phyloP scores from a whole-genome alignment of 1,140 invertebrate species.

The Lineus longissimus region DNA sequence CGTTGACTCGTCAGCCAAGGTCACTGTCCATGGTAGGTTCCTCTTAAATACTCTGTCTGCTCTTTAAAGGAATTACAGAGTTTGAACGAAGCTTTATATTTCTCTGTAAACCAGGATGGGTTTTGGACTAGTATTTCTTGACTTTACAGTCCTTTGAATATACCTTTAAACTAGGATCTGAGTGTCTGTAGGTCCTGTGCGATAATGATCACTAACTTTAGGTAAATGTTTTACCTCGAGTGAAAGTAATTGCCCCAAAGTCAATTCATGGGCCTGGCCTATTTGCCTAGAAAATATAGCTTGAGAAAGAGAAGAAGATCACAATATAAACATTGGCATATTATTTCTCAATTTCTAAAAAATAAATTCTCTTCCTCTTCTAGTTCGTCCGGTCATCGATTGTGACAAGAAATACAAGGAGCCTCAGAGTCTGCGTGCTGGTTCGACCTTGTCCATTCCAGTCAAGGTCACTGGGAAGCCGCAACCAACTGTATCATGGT shows the following conservation, averaged over 20 bases:
- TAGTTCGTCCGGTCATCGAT: conserved; percentile 44
- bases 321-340: too few species aligned
- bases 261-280: too few species aligned
- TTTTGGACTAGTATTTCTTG: not conserved
- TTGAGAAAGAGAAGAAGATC: too few species aligned
- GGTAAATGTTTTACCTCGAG: too few species aligned
- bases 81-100: too few species aligned
- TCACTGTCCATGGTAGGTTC: conserved; percentile 48
- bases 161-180: not conserved
- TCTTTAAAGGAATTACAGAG: too few species aligned
- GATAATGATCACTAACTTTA: not conserved
- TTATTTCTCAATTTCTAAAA: too few species aligned
- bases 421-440: conserved; percentile 33
- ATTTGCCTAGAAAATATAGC: too few species aligned
- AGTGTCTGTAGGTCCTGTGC: too few species aligned
- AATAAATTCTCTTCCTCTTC: conserved; percentile 13
- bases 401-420: conserved; percentile 44
- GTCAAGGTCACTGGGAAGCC: conserved; percentile 81
- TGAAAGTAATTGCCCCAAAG: too few species aligned
- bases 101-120: too few species aligned
- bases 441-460: conserved; percentile 33
- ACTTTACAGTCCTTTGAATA: not conserved
- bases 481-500: conserved; percentile 73
- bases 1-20: conserved; percentile 44
- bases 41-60: not conserved